Conservation (phyloP, 2,888 invertebrate species). For the Xiphydria camelus region DNA sequence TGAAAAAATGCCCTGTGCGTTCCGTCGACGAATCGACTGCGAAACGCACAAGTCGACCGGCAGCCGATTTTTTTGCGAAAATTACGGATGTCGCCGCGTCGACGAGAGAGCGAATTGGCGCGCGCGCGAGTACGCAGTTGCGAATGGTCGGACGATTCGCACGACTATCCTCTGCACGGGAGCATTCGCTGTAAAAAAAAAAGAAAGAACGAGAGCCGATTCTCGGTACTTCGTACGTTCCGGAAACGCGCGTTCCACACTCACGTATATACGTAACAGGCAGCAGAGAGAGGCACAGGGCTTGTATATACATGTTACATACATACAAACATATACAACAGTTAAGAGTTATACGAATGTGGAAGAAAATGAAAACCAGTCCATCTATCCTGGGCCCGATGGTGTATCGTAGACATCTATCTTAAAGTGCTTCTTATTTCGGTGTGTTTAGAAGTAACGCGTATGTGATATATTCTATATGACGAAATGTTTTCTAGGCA, state of each 20-base stretch:
- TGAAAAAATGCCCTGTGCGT: no score
- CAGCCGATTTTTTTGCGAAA: no score
- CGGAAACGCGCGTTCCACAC: slow-evolving; percentile 39
- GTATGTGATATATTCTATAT: slow-evolving; percentile 59
- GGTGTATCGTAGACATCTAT: slow-evolving; percentile 56
- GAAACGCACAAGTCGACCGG: no score
- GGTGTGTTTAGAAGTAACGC: slow-evolving; percentile 59
- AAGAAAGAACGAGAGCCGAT: slow-evolving; percentile 25
- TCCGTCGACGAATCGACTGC: no score
- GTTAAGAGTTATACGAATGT: slow-evolving; percentile 44
- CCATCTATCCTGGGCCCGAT: slow-evolving; percentile 49
- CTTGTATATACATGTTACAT: slow-evolving; percentile 49
- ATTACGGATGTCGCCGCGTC: no score
- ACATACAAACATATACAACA: slow-evolving; percentile 45
- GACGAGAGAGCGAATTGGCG: no score
- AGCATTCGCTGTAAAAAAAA: no score
- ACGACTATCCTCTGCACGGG: no score
- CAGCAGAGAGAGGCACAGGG: slow-evolving; percentile 25
- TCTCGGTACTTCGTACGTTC: slow-evolving; percentile 43
- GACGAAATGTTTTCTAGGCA: slow-evolving; percentile 51
- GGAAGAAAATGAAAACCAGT: slow-evolving; percentile 39
- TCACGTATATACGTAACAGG: slow-evolving; percentile 48
- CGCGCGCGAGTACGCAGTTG: no score
- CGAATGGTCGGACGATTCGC: no score
- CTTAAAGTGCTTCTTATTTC: slow-evolving; percentile 60